These are phyloP conservation scores for Quadriops clusia DNA, from an alignment of 2,888 invertebrate genomes.

Conservation along the genomic window DNA sequence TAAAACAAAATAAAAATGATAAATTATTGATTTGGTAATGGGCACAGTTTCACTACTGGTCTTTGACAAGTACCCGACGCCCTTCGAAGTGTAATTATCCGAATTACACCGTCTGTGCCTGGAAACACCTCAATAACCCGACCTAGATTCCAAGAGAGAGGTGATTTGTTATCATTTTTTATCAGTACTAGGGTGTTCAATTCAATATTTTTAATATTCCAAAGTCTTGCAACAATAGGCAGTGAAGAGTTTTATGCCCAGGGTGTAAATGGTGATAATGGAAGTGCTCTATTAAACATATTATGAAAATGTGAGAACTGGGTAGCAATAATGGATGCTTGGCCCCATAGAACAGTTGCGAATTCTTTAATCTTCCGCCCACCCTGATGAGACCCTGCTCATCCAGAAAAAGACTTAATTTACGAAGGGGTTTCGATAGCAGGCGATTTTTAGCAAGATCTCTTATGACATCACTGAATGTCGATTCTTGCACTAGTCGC, in stretches of 20 bases:
- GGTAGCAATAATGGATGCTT: conserved; percentile 3
- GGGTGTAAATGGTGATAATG: conserved; percentile 5
- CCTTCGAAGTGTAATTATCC: no score
- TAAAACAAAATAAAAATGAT: no score
- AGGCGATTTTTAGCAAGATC: background rate
- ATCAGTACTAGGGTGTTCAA: no score
- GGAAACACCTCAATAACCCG: no score
- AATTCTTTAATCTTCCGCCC: conserved; percentile 2
- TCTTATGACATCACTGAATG: no score
- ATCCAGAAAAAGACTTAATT: conserved; percentile 2
- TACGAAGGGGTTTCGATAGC: background rate
- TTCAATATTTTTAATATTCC: conserved; percentile 5
- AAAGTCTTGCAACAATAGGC: conserved; percentile 2
- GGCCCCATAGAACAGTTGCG: conserved; percentile 2
- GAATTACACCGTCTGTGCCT: no score
- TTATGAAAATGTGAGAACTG: background rate
- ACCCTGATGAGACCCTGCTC: conserved; percentile 2
- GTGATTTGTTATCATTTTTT: no score
- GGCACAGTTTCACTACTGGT: no score
- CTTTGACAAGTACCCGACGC: no score
- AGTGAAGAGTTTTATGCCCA: background rate
- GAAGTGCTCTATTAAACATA: background rate
- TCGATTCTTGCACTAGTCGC: no score
- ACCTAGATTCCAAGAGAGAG: no score
- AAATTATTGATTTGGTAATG: no score